These are phyloP conservation scores for Antennarius maculatus DNA, from an alignment of 2,797 vertebrate species.

Conservation along the genomic window DNA sequence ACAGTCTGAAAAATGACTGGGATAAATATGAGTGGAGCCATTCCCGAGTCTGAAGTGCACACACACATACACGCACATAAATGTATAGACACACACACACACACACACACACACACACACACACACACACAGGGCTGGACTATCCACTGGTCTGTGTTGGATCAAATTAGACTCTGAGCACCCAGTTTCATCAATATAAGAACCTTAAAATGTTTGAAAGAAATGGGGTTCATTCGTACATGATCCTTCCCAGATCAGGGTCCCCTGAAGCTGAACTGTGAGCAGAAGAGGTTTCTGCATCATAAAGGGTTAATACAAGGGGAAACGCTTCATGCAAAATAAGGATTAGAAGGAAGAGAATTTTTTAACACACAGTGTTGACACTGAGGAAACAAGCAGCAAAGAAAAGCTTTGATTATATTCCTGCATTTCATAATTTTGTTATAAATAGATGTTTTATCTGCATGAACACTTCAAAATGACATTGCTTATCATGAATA, in stretches of 20 bases:
- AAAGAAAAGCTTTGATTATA: not conserved
- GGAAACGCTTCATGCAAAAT: not conserved
- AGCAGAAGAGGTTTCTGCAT: slow-evolving; percentile 31
- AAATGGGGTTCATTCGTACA: slow-evolving; percentile 34
- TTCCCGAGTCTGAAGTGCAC: slow-evolving; percentile 30
- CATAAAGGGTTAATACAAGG: slow-evolving; percentile 40
- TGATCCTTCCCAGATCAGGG: slow-evolving; percentile 29
- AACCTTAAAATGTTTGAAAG: slow-evolving; percentile 37
- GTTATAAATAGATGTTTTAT: not conserved
- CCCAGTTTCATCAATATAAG: slow-evolving; percentile 56
- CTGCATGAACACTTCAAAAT: too few species aligned
- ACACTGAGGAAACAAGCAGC: not conserved
- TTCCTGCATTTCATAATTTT: too few species aligned
- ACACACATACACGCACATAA: slow-evolving; percentile 15
- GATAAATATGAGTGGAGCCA: slow-evolving; percentile 62
- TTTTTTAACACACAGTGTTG: not conserved
- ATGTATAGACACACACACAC: slow-evolving; percentile 15
- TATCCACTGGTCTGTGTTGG: slow-evolving; percentile 46
- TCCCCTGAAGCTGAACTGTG: slow-evolving; percentile 14
- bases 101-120: slow-evolving; percentile 18
- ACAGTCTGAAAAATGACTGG: slow-evolving; percentile 72
- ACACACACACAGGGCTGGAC: slow-evolving; percentile 9
- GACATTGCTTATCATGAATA: too few species aligned
- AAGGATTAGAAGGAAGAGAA: slow-evolving; percentile 17
- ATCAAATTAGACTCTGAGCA: slow-evolving; percentile 54